These are phyloP conservation scores for Lepus townsendii DNA, from an alignment of 2,797 vertebrate genomes.

Conservation along the genomic window DNA sequence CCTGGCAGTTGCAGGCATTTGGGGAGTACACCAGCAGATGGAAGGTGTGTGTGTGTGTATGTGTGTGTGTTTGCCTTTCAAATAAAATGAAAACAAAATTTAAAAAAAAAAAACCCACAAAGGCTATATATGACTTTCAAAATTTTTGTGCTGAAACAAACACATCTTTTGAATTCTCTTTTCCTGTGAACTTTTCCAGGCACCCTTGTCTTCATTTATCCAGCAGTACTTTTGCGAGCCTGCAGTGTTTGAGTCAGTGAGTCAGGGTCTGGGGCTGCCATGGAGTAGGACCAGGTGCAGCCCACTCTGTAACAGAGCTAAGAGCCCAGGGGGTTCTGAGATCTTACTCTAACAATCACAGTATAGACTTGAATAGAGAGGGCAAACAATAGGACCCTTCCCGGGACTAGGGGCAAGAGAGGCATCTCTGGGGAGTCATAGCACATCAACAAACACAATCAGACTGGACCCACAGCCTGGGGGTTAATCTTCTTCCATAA, in stretches of 20 bases:
- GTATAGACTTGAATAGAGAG: not conserved
- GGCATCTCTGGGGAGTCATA: not conserved
- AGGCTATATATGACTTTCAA: no score
- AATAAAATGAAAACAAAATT: no score
- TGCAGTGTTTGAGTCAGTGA: not conserved
- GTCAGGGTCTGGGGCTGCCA: not conserved
- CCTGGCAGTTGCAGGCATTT: no score
- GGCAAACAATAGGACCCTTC: not conserved
- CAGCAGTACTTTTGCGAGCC: not conserved
- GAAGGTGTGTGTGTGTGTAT: no score
- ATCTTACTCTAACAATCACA: constrained; percentile 9
- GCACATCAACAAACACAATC: not conserved
- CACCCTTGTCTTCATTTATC: not conserved
- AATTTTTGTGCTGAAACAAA: no score
- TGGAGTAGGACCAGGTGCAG: not conserved
- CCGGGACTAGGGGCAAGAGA: not conserved
- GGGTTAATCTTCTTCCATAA: not conserved
- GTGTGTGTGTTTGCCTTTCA: no score
- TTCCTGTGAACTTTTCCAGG: no score
- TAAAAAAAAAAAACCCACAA: no score
- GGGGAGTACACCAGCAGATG: no score
- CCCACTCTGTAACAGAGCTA: not conserved
- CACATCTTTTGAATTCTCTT: no score
- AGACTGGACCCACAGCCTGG: not conserved
- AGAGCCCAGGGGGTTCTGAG: not conserved